Evolutionary conservation across 2,888 invertebrate species (phyloP), one percentile per base, ranked within the genome.

Genomic region (Gortyna flavago): DNA sequence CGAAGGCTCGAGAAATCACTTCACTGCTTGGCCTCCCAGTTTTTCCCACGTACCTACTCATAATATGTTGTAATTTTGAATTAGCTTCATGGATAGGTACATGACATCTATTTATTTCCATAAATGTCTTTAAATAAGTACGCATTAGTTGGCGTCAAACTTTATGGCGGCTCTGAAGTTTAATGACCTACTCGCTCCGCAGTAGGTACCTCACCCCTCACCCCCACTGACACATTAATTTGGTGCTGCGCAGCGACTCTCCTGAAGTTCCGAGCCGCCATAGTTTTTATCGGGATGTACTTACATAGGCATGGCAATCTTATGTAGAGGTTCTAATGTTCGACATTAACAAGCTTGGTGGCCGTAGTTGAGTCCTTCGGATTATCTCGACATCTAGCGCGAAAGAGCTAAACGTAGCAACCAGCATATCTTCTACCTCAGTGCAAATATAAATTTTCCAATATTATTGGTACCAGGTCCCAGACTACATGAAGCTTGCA

Each of bases 401-500:
- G 38, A 51, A 72, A 32, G 25, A 41, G 0, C 25, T 54, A 9
- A 25, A 3, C 0, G 9, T 25, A 25, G 16, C 25, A 16, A 21
- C 7, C 29, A 38, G 11, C 35, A 29, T 48, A 35, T 29, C 32
- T 18, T 35, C n/a, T 32, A 51, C 35, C 2, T 32, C 3, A 62
- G 32, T 41, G 1, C 18, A 41, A 65, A 21, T 59, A 25, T 25
- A 29, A 79, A 48, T 21, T 6, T 5, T 59, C 3, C 29, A 7
- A n/a, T 66, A 38, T 65, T 75, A 65, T n/a, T n/a, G 38, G 8
- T 57, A 25, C 6, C 81, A 96, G 96, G 85, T 93, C 2, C 95
- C 96, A 59, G 96, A 95, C 0, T 91, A 93, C 87, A 96, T 96
- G 96, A 94, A 94, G 25, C 87, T 96, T 6, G 76, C 93, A 2